Base-by-base conservation (phyloP, 2,888 invertebrate genomes). In the Luperina testacea region DNA sequence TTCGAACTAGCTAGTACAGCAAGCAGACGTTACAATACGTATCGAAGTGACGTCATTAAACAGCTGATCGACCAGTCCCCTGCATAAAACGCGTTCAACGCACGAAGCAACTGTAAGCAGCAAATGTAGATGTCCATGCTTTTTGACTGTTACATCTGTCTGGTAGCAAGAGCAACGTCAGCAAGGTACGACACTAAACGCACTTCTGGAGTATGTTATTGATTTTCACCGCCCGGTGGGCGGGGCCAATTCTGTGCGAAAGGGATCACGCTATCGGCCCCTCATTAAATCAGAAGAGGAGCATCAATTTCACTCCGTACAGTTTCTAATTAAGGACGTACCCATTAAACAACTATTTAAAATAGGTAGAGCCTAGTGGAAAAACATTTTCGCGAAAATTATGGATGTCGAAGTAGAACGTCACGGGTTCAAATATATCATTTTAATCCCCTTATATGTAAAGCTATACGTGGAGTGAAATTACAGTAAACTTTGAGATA, bases 321-420 rank as follows among this genome's bases (percentile, higher is more conserved):
- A 91, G 93, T 93, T 95, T 96, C 94, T 95, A 96, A 96, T 97
- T 96, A 96, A 96, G 96, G 96, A 95, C 94, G 96, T 95, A 91
- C 95, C 96, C 94, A 96, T 96, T 96, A 96, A 95, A 94, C 93
- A 96, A 96, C 96, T 96, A 96, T 96, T 96, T 95, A 94, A 96
- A 96, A 96, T 95, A 96, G 95, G 95, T 94, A 94, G 88, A 93
- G 93, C 92, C 92, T 91, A 91, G 92, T 92, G 92, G 93, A 94
- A 95, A 95, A 95, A 95, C 93, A 93, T 95, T 95, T 94, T 92
- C 92, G 91, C 91, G 92, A 94, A 93, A 94, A 94, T 93, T 93
- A 94, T 94, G 91, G 91, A 88, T 92, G 92, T 90, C 91, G 91
- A 93, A 93, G 92, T 92, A 91, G 89, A 90, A 90, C 90, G 91